Base-by-base conservation (phyloP, 2,888 invertebrate species). In the Trachelus troglodyta region DNA sequence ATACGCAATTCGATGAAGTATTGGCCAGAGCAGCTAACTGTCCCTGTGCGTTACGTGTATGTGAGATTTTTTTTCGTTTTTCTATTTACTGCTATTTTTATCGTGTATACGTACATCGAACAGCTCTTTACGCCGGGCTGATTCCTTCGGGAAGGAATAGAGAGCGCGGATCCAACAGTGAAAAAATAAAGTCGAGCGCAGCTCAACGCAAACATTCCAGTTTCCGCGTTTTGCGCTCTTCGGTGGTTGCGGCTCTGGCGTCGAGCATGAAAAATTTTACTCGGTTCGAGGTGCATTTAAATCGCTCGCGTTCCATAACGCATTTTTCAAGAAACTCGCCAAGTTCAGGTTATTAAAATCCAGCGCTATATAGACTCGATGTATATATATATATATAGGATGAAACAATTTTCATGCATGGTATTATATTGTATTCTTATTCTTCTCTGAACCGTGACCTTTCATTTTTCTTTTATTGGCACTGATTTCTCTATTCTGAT, bases 131-230 rank as follows among this genome's bases (percentile, higher is more conserved):
- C 56, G 56, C 56, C 56, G 23, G 9, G 56, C 2, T 56, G 56
- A 56, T 56, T 56, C 23, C 56, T 56, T 56, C 23, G 56, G 56
- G 23, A 56, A 9, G 56, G 56, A 56, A 56, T 23, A 9, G 56
- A 56, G 56, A 23, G 56, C 56, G 56, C 23, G 56, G 23, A 56
- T 56, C 23, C 23, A 23, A 0, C 9, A 56, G 23, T 9, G 56
- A 40, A 56, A 40, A 56, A 56, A 40, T 76, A 81, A 81, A 82
- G 79, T 80, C 79, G 79, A 81, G 79, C 79, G 76, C 73, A 79
- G 81, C 77, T 79, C 75, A 80, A 75, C 79, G 77, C 77, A 74
- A 81, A 81, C 81, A 81, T 82, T 81, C 80, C 81, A 77, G 74
- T 33, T 78, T 73, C 73, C 69, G 37, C 34, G 69, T 75, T 56